phyloP scores from a whole-genome alignment of 2,113 vertebrate species.

The Pygoscelis adeliae region DNA sequence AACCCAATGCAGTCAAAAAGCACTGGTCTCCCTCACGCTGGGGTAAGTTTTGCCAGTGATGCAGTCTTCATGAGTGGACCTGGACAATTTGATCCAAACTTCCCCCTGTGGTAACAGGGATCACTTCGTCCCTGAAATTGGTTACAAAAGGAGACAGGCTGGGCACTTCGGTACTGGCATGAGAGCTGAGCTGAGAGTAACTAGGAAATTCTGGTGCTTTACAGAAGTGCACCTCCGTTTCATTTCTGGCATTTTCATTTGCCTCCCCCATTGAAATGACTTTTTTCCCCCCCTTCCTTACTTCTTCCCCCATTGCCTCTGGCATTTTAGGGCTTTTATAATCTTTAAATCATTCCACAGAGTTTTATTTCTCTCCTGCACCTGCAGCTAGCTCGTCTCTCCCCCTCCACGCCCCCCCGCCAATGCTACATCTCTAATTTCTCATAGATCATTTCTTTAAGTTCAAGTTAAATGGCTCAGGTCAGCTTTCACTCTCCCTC shows the following conservation, averaged over 20 bases:
- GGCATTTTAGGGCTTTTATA: background rate
- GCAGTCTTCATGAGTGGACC: background rate
- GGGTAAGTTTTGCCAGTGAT: background rate
- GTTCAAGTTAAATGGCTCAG: background rate
- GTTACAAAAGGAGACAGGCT: background rate
- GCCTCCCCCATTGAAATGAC: too few species aligned
- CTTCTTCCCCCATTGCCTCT: background rate
- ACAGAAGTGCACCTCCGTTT: background rate
- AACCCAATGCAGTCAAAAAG: background rate
- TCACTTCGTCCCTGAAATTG: background rate
- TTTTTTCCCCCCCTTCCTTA: too few species aligned
- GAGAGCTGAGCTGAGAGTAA: background rate
- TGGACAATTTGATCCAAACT: background rate
- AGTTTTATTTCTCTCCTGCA: background rate
- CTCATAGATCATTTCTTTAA: background rate
- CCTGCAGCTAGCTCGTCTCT: background rate
- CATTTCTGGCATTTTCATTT: background rate
- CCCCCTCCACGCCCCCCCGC: rapidly evolving
- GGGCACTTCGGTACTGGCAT: background rate
- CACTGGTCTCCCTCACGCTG: background rate
- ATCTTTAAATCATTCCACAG: background rate
- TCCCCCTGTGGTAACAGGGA: background rate
- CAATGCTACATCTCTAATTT: background rate
- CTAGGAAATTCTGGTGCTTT: background rate
- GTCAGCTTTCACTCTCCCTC: background rate